phyloP scores from a whole-genome alignment of 2,113 vertebrate species.

The Talpa occidentalis region DNA sequence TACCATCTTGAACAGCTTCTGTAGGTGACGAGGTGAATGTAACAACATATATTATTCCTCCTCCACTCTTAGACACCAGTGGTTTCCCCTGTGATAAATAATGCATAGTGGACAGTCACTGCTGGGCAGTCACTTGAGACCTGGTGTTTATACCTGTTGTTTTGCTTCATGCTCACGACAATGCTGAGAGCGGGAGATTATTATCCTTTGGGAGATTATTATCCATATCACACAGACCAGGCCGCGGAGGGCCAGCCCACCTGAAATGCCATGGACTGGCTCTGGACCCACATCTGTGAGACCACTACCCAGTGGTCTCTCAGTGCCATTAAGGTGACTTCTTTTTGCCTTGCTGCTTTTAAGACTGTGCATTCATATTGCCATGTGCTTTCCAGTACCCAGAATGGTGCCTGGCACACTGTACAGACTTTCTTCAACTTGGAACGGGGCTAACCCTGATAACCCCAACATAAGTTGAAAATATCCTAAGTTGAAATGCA shows the following conservation, averaged over 20 bases:
- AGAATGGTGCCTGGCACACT: rapidly evolving
- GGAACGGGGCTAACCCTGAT: not conserved
- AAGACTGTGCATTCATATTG: rapidly evolving
- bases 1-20: not conserved
- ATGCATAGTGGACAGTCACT: not conserved
- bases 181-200: not conserved
- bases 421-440: too few relatives aligned
- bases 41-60: not conserved
- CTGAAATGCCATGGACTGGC: not conserved
- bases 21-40: not conserved
- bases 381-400: not conserved
- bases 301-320: not conserved
- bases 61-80: not conserved
- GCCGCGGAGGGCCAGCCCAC: not conserved
- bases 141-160: not conserved
- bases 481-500: not conserved
- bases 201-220: not conserved
- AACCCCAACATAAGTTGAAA: not conserved
- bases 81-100: not conserved
- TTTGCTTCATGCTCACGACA: not conserved
- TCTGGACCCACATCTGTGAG: not conserved
- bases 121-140: not conserved
- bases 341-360: not conserved
- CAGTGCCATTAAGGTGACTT: rapidly evolving
- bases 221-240: not conserved